Base-by-base conservation (phyloP, 2,888 invertebrate species). In the Micropterix aruncella region DNA sequence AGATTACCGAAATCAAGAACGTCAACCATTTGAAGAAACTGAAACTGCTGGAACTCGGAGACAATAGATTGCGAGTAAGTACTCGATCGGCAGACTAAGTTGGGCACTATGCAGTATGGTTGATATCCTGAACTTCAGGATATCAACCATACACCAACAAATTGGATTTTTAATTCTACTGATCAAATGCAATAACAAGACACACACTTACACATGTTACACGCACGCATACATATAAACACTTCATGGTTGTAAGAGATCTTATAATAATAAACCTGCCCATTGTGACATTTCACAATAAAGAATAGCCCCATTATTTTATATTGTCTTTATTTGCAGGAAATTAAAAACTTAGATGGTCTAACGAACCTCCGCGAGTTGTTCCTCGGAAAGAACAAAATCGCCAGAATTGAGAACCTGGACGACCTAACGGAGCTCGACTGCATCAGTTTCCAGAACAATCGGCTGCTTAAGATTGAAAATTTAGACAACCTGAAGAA, bases 351-450 rank as follows among this genome's bases (percentile, higher is more conserved):
- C 62, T 62, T 99, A 7, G 82, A 85, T 2, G 77, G 77, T 1
- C 63, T 97, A 48, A 73, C 69, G 2, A 79, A 79, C 44, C 65
- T 99, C 15, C 81, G 79, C 15, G 82, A 83, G 53, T 68, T 94
- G 9, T 99, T 81, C 64, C 65, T 95, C 44, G 97, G 93, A 12
- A 97, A 93, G 65, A 99, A 99, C 64, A 97, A 96, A 71, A 91
- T 99, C 49, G 67, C 75, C 0, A 83, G 84, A 62, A 83, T 99
- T 41, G 77, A 90, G 55, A 89, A 93, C 57, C 61, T 97, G 12
- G 80, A 83, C 9, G 68, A 71, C 1, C 63, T 95, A 19, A 66
- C 66, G 1, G 78, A 83, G 47, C 70, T 97, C 36, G 79, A 82
- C 50, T 77, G 90, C 48, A 64, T 97, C 12, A 93, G 93, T 52